phyloP scores from a whole-genome alignment of 2,797 vertebrate genomes.

The Acanthiza pusilla region DNA sequence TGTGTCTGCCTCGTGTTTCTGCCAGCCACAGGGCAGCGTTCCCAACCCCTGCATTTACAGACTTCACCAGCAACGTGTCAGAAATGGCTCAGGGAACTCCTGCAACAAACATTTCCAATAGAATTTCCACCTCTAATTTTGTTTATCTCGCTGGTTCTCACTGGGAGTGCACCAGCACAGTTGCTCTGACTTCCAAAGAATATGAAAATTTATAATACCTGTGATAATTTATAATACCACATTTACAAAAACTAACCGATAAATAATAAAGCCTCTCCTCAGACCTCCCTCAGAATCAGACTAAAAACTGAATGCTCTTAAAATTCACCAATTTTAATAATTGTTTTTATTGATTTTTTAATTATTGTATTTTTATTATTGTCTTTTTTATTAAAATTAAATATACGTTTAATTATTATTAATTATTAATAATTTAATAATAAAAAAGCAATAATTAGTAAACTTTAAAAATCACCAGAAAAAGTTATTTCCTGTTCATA shows the following conservation, averaged over 20 bases:
- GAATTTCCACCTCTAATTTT: not conserved
- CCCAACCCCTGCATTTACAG: not conserved
- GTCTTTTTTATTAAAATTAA: no score
- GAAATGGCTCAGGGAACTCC: not conserved
- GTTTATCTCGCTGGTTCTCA: fast-evolving
- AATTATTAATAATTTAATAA: no score
- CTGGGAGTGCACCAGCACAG: not conserved
- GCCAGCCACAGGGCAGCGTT: no score
- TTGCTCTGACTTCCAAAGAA: not conserved
- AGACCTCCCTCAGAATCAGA: not conserved
- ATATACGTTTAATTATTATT: no score
- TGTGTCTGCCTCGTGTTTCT: no score
- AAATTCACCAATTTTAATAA: not conserved
- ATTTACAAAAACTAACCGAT: not conserved
- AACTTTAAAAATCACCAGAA: not conserved
- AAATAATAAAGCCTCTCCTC: not conserved
- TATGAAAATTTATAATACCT: not conserved
- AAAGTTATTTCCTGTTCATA: not conserved
- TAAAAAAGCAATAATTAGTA: no score
- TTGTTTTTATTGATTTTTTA: no score
- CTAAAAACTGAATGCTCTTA: not conserved
- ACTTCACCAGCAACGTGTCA: fast-evolving
- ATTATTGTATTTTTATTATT: no score
- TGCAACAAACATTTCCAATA: not conserved
- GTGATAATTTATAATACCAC: no score